Conservation (phyloP, 2,113 vertebrate species). For the Notothenia coriiceps region DNA sequence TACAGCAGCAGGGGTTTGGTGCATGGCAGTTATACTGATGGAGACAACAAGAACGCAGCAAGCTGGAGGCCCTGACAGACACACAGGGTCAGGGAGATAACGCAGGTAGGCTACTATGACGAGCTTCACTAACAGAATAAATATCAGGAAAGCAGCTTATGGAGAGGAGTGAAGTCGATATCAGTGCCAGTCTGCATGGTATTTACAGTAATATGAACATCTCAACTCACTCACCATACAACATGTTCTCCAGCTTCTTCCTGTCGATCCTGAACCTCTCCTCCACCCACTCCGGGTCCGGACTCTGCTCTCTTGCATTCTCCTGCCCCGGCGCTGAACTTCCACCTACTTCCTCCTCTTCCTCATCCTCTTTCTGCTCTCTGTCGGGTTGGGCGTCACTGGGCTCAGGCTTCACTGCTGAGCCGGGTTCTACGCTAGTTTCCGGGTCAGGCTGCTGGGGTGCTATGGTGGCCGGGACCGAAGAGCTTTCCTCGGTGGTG, state of each 20-base stretch:
- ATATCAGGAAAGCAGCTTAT: conserved; percentile 1
- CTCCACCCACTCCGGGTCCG: conserved; percentile 83
- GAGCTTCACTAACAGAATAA: conserved; percentile 8
- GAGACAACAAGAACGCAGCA: conserved; percentile 32
- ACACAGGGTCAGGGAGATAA: conserved; percentile 44
- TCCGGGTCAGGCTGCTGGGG: conserved; percentile 64
- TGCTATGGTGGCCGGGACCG: conserved; percentile 54
- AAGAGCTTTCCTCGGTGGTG: conserved; percentile 70
- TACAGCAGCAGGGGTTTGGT: conserved; percentile 39
- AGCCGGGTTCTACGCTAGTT: conserved; percentile 58
- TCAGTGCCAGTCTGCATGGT: background rate
- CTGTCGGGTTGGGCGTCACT: conserved; percentile 45
- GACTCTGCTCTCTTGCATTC: conserved; percentile 36
- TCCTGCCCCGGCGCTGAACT: conserved; percentile 38
- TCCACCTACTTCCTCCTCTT: conserved; percentile 72
- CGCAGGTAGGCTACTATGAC: background rate
- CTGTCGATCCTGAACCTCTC: conserved; percentile 88
- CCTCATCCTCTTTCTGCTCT: conserved; percentile 68
- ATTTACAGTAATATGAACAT: background rate
- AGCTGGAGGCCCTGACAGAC: conserved; percentile 49
- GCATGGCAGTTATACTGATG: conserved; percentile 50
- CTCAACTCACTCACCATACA: conserved; percentile 80
- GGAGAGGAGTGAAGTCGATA: background rate
- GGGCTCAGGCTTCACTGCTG: conserved; percentile 52
- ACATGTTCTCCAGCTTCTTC: conserved; percentile 87